phyloP scores from a whole-genome alignment of 1,140 invertebrate species.

The Brachystomella parvula region DNA sequence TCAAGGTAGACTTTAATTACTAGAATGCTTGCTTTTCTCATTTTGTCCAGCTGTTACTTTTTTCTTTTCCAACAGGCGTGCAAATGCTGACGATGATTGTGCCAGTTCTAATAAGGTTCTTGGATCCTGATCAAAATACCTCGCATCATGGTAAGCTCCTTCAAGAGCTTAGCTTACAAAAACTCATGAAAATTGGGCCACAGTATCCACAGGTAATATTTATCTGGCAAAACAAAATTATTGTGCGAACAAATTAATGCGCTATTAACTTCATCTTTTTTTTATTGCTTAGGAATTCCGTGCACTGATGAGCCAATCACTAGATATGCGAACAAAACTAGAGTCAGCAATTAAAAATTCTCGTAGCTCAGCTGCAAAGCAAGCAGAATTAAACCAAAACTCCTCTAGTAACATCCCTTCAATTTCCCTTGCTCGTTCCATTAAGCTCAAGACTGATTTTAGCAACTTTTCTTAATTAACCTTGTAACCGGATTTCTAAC shows the following conservation, averaged over 20 bases:
- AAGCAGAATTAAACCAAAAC: constrained; percentile 26
- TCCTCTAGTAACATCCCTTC: constrained; percentile 41
- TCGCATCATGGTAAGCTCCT: constrained; percentile 64
- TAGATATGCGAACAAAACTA: constrained; percentile 67
- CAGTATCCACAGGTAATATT: constrained; percentile 62
- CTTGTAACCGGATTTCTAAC: no score
- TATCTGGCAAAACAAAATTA: neutral
- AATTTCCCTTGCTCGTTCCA: constrained; percentile 53
- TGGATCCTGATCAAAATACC: constrained; percentile 64
- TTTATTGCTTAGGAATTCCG: constrained; percentile 70
- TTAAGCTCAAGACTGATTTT: constrained; percentile 93
- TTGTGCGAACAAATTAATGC: no score
- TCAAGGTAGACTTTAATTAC: constrained; percentile 14
- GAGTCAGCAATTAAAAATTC: constrained; percentile 64
- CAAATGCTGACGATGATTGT: constrained; percentile 79
- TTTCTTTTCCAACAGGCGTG: constrained; percentile 56
- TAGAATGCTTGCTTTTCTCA: no score
- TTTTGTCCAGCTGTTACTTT: neutral
- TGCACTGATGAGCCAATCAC: constrained; percentile 71
- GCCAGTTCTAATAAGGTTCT: constrained; percentile 75
- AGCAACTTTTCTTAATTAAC: constrained; percentile 60
- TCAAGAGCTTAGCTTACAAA: constrained; percentile 78
- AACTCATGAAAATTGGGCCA: constrained; percentile 82
- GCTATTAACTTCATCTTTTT: constrained; percentile 14
- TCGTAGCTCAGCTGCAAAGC: constrained; percentile 17